These are phyloP conservation scores for Phyllostomus discolor DNA, from an alignment of 2,113 vertebrate genomes.

Conservation along the genomic window DNA sequence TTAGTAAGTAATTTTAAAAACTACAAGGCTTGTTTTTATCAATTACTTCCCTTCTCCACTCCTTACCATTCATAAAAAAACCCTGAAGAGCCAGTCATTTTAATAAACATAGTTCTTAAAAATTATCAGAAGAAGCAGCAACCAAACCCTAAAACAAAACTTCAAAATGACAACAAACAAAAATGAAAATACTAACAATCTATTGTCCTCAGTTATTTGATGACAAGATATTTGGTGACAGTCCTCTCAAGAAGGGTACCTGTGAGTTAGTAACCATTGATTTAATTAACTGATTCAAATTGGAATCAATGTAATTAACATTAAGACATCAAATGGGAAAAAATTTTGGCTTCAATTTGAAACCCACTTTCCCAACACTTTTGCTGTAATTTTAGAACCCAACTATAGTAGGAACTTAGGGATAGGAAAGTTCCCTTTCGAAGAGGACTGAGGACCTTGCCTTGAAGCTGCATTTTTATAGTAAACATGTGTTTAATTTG, in stretches of 20 bases:
- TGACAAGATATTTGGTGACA: not conserved
- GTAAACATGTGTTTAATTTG: not conserved
- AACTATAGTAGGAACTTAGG: not conserved
- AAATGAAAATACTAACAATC: not conserved
- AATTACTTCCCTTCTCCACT: not conserved
- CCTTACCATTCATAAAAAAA: not conserved
- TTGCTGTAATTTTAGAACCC: not conserved
- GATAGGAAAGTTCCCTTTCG: not conserved
- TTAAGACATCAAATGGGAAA: not conserved
- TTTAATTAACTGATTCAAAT: not conserved
- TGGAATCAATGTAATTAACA: not conserved
- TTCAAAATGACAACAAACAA: not conserved
- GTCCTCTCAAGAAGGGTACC: not conserved
- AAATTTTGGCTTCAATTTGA: not conserved
- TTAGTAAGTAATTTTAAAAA: not conserved
- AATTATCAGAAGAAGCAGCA: not conserved
- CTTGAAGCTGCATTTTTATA: not conserved
- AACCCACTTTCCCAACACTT: not conserved
- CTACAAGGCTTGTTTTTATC: not conserved
- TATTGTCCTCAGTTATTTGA: not conserved
- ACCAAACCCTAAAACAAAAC: not conserved
- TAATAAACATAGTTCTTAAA: not conserved
- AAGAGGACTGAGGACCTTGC: not conserved
- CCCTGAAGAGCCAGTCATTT: not conserved
- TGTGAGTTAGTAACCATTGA: not conserved